Percentiles rank a stretch among this genome's conserved stretches.
Evolutionary conservation across 2,797 vertebrate species (phyloP).

Genomic region (Jordanella pulchra): DNA sequence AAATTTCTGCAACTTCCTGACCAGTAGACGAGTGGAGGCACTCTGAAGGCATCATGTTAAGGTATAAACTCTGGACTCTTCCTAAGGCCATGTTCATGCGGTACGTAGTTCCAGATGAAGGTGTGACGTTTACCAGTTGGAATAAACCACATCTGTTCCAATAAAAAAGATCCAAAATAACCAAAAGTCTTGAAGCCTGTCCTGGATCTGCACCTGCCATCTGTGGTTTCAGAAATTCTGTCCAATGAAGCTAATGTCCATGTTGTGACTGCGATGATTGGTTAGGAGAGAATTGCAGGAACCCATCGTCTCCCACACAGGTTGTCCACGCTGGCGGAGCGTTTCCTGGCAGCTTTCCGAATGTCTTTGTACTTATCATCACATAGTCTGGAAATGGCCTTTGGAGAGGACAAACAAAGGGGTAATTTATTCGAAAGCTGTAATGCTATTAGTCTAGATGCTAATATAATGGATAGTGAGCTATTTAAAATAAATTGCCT

Average conservation of each 20-base stretch:
- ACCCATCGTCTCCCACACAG: slow-evolving; percentile 89
- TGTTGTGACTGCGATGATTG: background rate
- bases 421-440: background rate
- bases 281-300: slow-evolving; percentile 94
- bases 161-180: background rate
- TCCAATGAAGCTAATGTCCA: slow-evolving; percentile 9
- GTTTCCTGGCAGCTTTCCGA: slow-evolving; percentile 85
- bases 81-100: background rate
- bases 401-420: slow-evolving; percentile 21
- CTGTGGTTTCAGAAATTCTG: background rate
- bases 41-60: slow-evolving; percentile 70
- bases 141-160: background rate
- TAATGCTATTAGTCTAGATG: background rate
- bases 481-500: no score
- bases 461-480: no score
- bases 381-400: slow-evolving; percentile 95
- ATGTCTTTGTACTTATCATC: slow-evolving; percentile 94
- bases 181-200: background rate
- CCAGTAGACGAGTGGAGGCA: slow-evolving; percentile 72
- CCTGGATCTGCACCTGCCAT: background rate
- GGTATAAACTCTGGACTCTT: background rate
- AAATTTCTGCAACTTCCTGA: slow-evolving; percentile 13
- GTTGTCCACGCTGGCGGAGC: slow-evolving; percentile 92
- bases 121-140: background rate
- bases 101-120: slow-evolving; percentile 1